Base-by-base conservation (phyloP, 2,113 vertebrate species). In the Cacatua alba region DNA sequence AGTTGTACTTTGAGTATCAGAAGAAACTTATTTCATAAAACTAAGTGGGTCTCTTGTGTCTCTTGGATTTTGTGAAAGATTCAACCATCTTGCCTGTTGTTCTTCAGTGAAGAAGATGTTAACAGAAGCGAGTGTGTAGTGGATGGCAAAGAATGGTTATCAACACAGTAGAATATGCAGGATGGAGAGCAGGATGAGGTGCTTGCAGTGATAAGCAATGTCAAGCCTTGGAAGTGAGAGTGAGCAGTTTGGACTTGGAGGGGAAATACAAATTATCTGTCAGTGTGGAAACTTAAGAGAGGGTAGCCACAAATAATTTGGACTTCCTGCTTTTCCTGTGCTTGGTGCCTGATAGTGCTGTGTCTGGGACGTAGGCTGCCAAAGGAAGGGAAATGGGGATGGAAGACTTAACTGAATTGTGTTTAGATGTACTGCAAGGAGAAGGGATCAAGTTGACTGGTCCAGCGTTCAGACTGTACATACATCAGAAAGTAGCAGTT, bases 101-200 rank as follows among this genome's bases (percentile, higher is more conserved):
- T 52, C 13, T 31, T 39, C 6, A 5, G 48, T 18, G 49, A 43
- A 37, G 35, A 37, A 37, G 35, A 37, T 19, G 17, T 26, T 23
- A 48, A 35, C 3, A 8, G 48, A 69, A 41, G 5, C 8, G 44
- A 62, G 24, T 1, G n/a, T 2, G 1, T 9, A 21, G 55, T 28
- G 64, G 31, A 17, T 43, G 44, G 11, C 70, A 43, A 51, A 26
- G 26, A 51, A 16, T 35, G 23, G 8, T 31, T 49, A 7, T 31
- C 15, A n/a, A 3, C 26, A 4, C 11, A 11, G 23, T 29, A 41
- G 64, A 37, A n/a, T 44, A 13, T 15, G 26, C 20, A 21, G n/a
- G 70, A 20, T 24, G 28, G 41, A 78, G 65, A 78, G 76, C 31
- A 44, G 37, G 53, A 5, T 74, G 85, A 53, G 44, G 5, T 35